These are phyloP conservation scores for Zoanthus gigantus DNA, from an alignment of 92 coral and sea anemone species.

Conservation along the genomic window DNA sequence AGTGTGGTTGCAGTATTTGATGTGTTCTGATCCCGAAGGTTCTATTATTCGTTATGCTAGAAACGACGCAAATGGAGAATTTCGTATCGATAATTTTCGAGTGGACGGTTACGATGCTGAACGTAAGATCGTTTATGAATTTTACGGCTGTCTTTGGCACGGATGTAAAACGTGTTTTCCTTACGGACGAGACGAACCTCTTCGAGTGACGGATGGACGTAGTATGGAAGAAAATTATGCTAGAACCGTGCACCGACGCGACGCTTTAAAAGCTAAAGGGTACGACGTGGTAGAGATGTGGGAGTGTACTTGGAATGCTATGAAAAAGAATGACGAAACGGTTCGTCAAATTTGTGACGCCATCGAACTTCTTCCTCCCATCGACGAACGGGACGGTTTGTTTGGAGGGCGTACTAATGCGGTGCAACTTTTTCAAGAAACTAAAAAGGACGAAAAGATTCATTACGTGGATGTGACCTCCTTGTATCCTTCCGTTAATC, in stretches of 20 bases:
- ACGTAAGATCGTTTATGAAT: neutral
- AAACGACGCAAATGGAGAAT: neutral
- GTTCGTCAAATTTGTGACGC: neutral
- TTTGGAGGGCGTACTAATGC: constrained; percentile 6
- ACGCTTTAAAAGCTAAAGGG: neutral
- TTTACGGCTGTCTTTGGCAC: neutral
- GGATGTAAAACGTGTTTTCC: neutral
- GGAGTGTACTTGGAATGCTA: neutral
- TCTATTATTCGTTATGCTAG: neutral
- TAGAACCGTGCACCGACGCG: neutral
- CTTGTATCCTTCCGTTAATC: too few relatives aligned
- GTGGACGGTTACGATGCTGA: neutral
- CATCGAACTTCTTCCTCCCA: neutral
- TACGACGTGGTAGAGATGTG: neutral
- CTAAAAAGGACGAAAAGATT: neutral
- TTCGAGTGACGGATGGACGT: neutral
- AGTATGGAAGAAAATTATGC: neutral
- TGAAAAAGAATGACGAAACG: neutral
- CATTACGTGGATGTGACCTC: too few relatives aligned
- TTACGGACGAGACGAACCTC: neutral
- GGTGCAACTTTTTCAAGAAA: neutral
- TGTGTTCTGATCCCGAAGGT: neutral
- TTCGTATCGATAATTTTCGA: neutral
- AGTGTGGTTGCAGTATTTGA: neutral
- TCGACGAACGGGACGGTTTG: constrained; percentile 1